Conservation (phyloP, 1,140 invertebrate species). For the Sinella curviseta region DNA sequence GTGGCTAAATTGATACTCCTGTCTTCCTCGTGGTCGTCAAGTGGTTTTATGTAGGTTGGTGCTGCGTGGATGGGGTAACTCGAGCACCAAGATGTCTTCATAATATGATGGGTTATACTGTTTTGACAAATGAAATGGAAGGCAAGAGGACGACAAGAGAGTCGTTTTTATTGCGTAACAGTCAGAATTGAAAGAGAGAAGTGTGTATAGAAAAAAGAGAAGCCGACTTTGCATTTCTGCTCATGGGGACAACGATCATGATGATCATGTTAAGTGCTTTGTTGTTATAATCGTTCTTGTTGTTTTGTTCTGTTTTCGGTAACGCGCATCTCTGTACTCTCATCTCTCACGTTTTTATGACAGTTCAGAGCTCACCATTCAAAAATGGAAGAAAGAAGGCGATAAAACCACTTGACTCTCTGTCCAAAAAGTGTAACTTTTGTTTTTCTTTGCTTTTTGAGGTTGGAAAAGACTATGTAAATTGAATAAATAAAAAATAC, state of each 20-base stretch:
- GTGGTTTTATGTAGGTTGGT: background rate
- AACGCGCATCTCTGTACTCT: background rate
- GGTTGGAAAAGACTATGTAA: too few species aligned
- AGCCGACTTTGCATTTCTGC: background rate
- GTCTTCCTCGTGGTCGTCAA: background rate
- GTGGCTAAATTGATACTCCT: background rate
- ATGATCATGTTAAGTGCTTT: background rate
- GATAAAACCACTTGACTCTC: background rate
- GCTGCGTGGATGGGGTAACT: background rate
- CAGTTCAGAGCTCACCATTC: background rate
- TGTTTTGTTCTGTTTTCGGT: background rate
- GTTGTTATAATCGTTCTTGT: background rate
- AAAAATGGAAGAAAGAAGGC: conserved; percentile 11
- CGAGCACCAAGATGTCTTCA: background rate
- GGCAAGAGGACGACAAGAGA: background rate
- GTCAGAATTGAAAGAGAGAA: background rate
- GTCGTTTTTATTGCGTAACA: background rate
- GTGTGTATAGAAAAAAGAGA: background rate
- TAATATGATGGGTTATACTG: too few species aligned
- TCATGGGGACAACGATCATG: background rate
- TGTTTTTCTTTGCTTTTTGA: too few species aligned
- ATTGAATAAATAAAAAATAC: too few species aligned
- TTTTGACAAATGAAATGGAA: background rate
- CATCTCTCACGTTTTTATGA: too few species aligned
- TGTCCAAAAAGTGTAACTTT: too few species aligned